Evolutionary conservation across 2,888 invertebrate genomes (phyloP).

Genomic region (Thera britannica): DNA sequence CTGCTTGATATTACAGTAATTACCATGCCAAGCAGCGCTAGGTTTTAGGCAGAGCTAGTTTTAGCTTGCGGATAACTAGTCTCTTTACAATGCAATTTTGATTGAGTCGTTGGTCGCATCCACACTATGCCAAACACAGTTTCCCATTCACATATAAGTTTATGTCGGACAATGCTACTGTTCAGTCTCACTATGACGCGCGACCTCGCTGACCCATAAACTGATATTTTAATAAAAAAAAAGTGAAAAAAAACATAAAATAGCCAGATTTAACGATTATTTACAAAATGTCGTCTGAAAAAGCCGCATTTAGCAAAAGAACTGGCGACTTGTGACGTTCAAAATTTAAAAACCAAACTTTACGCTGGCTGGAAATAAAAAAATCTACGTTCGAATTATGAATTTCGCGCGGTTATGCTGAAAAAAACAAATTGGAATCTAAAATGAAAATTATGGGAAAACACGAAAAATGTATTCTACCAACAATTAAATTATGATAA

Average conservation of each 20-base stretch:
- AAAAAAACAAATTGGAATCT: slow-evolving; percentile 6
- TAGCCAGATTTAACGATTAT: too few relatives aligned
- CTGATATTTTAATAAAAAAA: slow-evolving; percentile 27
- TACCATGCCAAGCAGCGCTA: background rate
- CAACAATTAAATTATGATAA: slow-evolving; percentile 10
- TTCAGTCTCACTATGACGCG: slow-evolving; percentile 75
- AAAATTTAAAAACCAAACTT: background rate
- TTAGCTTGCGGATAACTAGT: too few relatives aligned
- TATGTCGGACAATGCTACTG: slow-evolving; percentile 73
- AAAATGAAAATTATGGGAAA: slow-evolving; percentile 1
- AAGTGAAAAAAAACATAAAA: slow-evolving; percentile 1
- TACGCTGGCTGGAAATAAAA: background rate
- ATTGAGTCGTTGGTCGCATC: slow-evolving; percentile 48
- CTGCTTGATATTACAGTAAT: too few relatives aligned
- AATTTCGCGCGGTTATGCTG: slow-evolving; percentile 13
- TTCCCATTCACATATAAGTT: slow-evolving; percentile 79
- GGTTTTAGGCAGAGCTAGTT: too few relatives aligned
- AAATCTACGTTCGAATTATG: slow-evolving; percentile 9
- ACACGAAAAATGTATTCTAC: slow-evolving; percentile 1
- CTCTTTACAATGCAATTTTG: too few relatives aligned
- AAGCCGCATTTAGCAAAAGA: background rate
- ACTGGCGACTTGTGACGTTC: background rate
- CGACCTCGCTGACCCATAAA: slow-evolving; percentile 70
- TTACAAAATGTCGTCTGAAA: too few relatives aligned
- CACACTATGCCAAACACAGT: slow-evolving; percentile 55